A percentile compares a stretch with the other conserved stretches of the same genome.
Evolutionary conservation across 2,113 vertebrate genomes (phyloP).

Genomic region (Myiozetetes cayanensis): DNA sequence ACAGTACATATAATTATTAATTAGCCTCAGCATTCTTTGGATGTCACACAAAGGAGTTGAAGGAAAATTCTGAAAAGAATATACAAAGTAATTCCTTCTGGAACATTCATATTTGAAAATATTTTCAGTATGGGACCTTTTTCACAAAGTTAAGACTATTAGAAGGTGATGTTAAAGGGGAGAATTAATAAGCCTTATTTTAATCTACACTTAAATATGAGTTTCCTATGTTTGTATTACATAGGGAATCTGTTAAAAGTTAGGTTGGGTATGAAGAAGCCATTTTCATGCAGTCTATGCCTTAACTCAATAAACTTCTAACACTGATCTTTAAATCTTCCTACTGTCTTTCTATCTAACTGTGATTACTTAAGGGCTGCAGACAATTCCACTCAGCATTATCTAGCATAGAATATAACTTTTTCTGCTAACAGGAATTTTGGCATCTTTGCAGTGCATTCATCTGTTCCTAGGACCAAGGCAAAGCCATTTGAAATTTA

Average conservation of each 20-base stretch:
- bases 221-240: not conserved
- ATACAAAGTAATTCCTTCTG: not conserved
- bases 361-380: not conserved
- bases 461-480: not conserved
- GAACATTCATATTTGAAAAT: not conserved
- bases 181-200: not conserved
- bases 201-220: not conserved
- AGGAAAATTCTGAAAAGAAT: not conserved
- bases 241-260: not conserved
- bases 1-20: not conserved
- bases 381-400: not conserved
- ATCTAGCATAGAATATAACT: not conserved
- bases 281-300: not conserved
- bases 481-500: not conserved
- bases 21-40: not conserved
- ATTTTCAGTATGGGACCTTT: not conserved
- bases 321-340: not conserved
- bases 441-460: not conserved
- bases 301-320: not conserved
- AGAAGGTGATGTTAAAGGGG: not conserved
- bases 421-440: not conserved
- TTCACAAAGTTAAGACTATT: not conserved
- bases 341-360: not conserved
- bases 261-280: not conserved
- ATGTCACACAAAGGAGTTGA: not conserved